phyloP scores from a whole-genome alignment of 2,797 vertebrate genomes.

The Thripadectes ignobilis region DNA sequence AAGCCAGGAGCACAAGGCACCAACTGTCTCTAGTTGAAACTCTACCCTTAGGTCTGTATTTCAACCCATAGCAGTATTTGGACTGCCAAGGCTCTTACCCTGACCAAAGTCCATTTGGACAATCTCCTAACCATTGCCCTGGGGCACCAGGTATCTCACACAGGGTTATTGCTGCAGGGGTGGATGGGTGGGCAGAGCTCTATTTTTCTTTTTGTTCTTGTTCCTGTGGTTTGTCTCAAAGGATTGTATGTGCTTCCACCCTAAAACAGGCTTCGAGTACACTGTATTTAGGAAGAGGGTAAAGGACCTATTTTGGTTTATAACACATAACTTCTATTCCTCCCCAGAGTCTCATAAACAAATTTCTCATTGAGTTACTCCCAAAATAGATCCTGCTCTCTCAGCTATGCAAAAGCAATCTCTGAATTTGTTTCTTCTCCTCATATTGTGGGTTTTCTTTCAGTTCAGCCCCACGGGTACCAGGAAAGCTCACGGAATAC shows the following conservation, averaged over 20 bases:
- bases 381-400: slow-evolving; percentile 24
- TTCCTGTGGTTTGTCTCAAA: neutral
- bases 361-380: slow-evolving; percentile 54
- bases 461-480: neutral
- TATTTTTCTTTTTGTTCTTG: neutral
- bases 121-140: neutral
- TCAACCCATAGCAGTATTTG: neutral
- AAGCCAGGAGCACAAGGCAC: neutral
- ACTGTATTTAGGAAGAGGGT: neutral
- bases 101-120: neutral
- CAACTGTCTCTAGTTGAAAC: neutral
- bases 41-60: neutral
- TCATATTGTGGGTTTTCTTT: slow-evolving; percentile 17
- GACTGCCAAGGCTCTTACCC: neutral
- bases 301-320: slow-evolving; percentile 45
- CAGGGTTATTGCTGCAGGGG: neutral
- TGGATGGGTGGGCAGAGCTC: neutral
- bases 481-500: neutral
- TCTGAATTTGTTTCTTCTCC: slow-evolving; percentile 8
- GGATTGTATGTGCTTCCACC: neutral
- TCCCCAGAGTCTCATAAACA: slow-evolving; percentile 36
- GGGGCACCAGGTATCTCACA: neutral
- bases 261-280: neutral
- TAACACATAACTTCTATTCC: neutral
- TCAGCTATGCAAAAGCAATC: neutral